Conservation (phyloP, 1,140 invertebrate genomes). For the Bradynema listronoti region DNA sequence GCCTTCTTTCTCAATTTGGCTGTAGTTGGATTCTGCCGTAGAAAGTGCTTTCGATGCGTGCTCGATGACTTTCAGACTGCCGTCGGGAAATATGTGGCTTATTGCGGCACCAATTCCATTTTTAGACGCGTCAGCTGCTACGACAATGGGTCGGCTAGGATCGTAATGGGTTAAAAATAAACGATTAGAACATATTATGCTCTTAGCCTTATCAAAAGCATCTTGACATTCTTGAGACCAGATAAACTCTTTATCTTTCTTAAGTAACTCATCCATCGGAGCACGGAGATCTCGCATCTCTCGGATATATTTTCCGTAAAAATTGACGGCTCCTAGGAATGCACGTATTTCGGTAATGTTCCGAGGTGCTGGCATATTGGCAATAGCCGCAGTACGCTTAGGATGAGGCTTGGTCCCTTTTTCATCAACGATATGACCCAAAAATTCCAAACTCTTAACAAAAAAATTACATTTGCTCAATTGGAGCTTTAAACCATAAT, state of each 20-base stretch:
- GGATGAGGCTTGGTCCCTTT: no score
- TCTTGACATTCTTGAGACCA: conserved; percentile 4
- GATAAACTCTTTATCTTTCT: conserved; percentile 20
- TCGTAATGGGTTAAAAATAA: conserved; percentile 58
- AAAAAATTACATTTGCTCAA: no score
- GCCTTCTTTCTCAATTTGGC: conserved; percentile 62
- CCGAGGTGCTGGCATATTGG: no score
- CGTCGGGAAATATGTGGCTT: conserved; percentile 58
- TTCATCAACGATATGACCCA: no score
- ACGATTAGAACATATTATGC: conserved; percentile 31
- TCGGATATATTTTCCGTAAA: conserved; percentile 26
- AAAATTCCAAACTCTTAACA: no score
- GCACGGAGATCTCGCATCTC: conserved; percentile 23
- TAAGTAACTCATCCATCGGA: conserved; percentile 26
- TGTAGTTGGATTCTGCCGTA: conserved; percentile 60
- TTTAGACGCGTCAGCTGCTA: conserved; percentile 61
- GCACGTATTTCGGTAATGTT: conserved; percentile 13
- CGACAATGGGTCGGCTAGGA: conserved; percentile 47
- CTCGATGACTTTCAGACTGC: conserved; percentile 58
- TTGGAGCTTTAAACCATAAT: no score
- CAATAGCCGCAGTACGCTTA: no score
- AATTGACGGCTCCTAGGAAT: conserved; percentile 47
- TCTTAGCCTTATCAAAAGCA: conserved; percentile 48
- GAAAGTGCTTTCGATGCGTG: conserved; percentile 59
- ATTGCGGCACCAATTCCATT: conserved; percentile 61